Evolutionary conservation across 2,113 vertebrate species (phyloP).

Genomic region (Psephotus haematonotus): DNA sequence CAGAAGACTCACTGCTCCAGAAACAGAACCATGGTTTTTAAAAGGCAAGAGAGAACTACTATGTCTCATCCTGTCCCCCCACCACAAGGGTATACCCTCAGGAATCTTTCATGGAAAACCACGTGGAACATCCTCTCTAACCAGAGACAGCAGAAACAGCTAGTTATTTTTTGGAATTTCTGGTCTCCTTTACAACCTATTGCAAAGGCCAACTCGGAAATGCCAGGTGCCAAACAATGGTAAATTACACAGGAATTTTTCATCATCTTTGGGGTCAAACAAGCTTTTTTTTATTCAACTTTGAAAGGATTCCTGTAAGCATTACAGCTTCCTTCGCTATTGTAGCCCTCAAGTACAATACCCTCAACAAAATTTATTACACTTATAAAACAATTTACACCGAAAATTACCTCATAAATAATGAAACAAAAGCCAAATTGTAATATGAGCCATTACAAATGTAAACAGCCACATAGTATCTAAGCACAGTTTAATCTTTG

Average conservation of each 20-base stretch:
- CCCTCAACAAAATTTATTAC: not conserved
- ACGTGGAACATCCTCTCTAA: not conserved
- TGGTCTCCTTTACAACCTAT: not conserved
- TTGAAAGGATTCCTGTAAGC: not conserved
- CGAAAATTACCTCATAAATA: not conserved
- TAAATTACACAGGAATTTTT: not conserved
- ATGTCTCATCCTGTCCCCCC: not conserved
- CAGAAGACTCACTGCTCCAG: not conserved
- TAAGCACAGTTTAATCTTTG: not conserved
- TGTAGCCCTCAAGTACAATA: not conserved
- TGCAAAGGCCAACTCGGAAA: not conserved
- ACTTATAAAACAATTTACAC: not conserved
- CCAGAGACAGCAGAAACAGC: not conserved
- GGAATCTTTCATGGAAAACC: not conserved
- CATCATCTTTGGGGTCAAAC: not conserved
- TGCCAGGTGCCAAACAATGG: not conserved
- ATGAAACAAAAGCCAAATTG: not conserved
- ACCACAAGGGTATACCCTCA: not conserved
- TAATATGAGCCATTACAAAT: not conserved
- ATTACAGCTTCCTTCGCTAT: not conserved
- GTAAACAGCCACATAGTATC: not conserved
- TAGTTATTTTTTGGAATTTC: not conserved
- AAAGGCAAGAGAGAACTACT: not conserved
- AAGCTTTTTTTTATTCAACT: not conserved
- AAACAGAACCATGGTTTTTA: not conserved